phyloP scores from a whole-genome alignment of 2,113 vertebrate species.

The Solea senegalensis region DNA sequence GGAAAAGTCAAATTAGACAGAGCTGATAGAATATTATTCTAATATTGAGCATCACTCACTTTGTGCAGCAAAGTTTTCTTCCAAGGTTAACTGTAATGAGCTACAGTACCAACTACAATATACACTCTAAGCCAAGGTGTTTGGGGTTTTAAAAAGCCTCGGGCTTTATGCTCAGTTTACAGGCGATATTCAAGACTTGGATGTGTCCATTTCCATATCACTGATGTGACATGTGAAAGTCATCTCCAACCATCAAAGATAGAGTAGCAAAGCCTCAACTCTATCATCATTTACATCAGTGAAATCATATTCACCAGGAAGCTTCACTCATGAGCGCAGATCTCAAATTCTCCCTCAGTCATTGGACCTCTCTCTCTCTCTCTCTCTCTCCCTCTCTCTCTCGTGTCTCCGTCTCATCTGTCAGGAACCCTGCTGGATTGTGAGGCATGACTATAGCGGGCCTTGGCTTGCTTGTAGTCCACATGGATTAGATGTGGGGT shows the following conservation, averaged over 20 bases:
- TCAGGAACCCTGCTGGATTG: constrained; percentile 57
- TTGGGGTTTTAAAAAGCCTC: constrained; percentile 39
- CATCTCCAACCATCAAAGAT: constrained; percentile 62
- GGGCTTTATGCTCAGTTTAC: constrained; percentile 51
- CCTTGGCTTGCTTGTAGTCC: constrained; percentile 37
- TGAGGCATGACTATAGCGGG: constrained; percentile 17
- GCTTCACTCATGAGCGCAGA: constrained; percentile 56
- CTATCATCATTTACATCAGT: constrained; percentile 72
- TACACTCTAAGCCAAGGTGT: constrained; percentile 51
- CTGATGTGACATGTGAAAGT: constrained; percentile 57
- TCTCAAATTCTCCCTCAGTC: constrained; percentile 60
- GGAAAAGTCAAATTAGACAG: constrained; percentile 43
- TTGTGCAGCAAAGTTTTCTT: constrained; percentile 46
- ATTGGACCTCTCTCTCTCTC: constrained; percentile 4
- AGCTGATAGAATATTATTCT: constrained; percentile 43
- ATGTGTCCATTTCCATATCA: constrained; percentile 70
- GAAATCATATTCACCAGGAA: constrained; percentile 70
- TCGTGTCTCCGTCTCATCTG: constrained; percentile 56
- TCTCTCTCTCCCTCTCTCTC: constrained; percentile 23
- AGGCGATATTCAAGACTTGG: constrained; percentile 44
- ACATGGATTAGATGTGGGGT: constrained; percentile 69
- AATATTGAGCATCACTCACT: constrained; percentile 51
- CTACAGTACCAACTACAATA: constrained; percentile 36
- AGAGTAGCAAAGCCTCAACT: constrained; percentile 57
- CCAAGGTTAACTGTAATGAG: constrained; percentile 72